Evolutionary conservation across 2,113 vertebrate species (phyloP).

Genomic region (Cettia cetti): DNA sequence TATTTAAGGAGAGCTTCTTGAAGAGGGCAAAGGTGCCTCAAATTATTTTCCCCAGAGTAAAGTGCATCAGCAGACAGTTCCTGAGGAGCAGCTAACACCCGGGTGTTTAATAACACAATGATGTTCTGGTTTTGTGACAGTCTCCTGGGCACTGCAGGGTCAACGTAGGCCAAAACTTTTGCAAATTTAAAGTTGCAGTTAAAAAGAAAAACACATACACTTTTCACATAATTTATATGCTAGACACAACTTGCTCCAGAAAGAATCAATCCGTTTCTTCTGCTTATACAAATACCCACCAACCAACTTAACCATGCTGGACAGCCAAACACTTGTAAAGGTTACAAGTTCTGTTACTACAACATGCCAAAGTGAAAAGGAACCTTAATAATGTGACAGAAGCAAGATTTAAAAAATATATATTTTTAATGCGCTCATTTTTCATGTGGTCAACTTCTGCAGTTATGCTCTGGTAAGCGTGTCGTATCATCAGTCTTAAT

Average conservation of each 20-base stretch:
- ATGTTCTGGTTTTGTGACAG: neutral
- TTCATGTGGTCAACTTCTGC: neutral
- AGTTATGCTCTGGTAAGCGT: neutral
- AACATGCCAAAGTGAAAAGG: neutral
- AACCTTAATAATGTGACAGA: neutral
- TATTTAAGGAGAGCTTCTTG: neutral
- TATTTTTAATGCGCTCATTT: neutral
- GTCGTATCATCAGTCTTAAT: neutral
- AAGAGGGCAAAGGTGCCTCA: neutral
- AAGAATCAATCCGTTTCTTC: neutral
- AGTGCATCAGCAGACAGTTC: neutral
- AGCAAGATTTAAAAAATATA: neutral
- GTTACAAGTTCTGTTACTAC: neutral
- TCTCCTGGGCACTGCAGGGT: neutral
- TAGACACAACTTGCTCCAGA: neutral
- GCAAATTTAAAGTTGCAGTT: neutral
- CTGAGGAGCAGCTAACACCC: neutral
- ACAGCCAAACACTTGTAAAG: neutral
- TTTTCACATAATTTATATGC: neutral
- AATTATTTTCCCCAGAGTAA: neutral
- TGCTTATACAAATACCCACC: neutral
- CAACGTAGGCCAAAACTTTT: neutral
- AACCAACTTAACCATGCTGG: neutral
- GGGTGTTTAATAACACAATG: neutral
- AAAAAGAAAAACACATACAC: neutral